Conservation (phyloP, 2,113 vertebrate species). For the Atlantisia rogersi region DNA sequence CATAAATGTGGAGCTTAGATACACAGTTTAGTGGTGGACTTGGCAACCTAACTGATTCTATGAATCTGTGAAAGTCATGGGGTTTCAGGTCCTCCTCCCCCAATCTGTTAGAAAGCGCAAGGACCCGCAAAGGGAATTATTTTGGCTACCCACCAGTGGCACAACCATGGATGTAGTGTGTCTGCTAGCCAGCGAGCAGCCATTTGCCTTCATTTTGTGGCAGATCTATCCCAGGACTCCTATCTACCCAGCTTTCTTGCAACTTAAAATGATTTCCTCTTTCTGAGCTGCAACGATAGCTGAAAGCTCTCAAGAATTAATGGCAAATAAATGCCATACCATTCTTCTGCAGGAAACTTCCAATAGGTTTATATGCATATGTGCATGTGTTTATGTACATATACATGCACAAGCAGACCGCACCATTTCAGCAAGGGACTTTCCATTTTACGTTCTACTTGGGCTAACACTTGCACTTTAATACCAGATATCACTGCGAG, state of each 20-base stretch:
- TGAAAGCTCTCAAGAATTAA: constrained; percentile 14
- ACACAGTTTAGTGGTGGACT: too few species aligned
- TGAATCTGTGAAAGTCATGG: background rate
- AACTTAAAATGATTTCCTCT: background rate
- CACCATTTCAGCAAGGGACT: constrained; percentile 17
- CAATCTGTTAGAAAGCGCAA: background rate
- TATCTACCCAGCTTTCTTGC: background rate
- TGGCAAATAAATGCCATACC: background rate
- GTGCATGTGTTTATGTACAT: background rate
- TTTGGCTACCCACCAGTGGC: background rate
- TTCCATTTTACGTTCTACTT: constrained; percentile 36
- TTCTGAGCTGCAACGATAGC: background rate
- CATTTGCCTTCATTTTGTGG: background rate
- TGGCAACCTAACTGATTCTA: too few species aligned
- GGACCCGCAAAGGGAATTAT: background rate
- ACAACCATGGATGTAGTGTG: background rate
- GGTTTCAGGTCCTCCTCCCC: background rate
- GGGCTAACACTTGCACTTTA: constrained; percentile 50
- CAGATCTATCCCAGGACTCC: background rate
- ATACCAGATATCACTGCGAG: constrained; percentile 63
- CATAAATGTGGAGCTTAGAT: too few species aligned
- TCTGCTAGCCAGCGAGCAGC: background rate
- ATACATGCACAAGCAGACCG: background rate
- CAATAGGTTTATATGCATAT: background rate
- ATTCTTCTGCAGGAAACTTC: background rate